Percentiles rank a stretch among this genome's conserved stretches.
phyloP scores from a whole-genome alignment of 2,888 invertebrate species.

The Ochlodes sylvanus region DNA sequence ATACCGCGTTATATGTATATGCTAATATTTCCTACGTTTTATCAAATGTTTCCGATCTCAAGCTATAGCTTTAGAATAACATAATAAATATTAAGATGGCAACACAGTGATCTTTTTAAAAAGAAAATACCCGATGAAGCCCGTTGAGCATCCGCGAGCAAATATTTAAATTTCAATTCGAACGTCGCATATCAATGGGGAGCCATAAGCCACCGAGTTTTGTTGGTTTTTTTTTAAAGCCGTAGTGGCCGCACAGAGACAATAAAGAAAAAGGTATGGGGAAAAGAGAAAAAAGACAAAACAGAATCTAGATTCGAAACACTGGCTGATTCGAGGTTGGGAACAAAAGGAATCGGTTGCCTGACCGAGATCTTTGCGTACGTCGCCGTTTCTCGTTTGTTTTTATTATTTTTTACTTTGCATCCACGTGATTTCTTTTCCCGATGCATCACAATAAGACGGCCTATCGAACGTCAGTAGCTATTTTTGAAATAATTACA shows the following conservation, averaged over 20 bases:
- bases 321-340: constrained; percentile 82
- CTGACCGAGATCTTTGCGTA: constrained; percentile 84
- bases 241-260: constrained; percentile 74
- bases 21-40: constrained; percentile 28
- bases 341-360: constrained; percentile 83
- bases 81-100: constrained; percentile 79
- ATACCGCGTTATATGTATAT: neutral
- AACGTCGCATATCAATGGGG: constrained; percentile 85
- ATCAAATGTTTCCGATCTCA: constrained; percentile 30
- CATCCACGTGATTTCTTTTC: constrained; percentile 80
- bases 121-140: constrained; percentile 76
- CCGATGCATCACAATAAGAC: constrained; percentile 81
- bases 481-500: constrained; percentile 73
- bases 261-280: constrained; percentile 81
- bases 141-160: constrained; percentile 77
- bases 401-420: constrained; percentile 67
- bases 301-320: constrained; percentile 84
- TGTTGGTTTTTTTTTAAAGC: constrained; percentile 65
- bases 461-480: constrained; percentile 76
- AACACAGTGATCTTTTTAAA: constrained; percentile 70
- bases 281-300: constrained; percentile 69
- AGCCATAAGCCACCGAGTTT: constrained; percentile 83
- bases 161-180: constrained; percentile 85
- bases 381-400: constrained; percentile 75
- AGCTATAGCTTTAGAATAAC: constrained; percentile 53